phyloP scores from a whole-genome alignment of 64 coral and sea anemone genomes.

The Montipora foliosa region DNA sequence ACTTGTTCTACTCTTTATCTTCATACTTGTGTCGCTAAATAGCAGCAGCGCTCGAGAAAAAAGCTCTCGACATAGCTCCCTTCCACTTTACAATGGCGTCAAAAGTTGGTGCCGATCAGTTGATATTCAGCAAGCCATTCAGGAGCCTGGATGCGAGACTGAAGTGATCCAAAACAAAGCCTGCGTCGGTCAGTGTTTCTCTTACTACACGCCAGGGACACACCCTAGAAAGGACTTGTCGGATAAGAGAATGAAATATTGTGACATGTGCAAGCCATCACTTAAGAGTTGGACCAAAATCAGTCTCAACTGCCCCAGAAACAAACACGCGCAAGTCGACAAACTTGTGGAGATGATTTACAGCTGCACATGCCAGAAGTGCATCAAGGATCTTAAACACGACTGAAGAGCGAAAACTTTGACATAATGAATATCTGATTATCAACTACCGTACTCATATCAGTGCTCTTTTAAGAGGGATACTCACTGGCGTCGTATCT shows the following conservation, averaged over 20 bases:
- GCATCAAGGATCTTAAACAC: background rate
- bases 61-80: background rate
- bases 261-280: conserved; percentile 19
- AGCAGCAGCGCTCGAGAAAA: background rate
- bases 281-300: conserved; percentile 46
- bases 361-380: conserved; percentile 16
- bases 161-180: conserved; percentile 55
- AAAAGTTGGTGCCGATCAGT: conserved; percentile 49
- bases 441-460: no score
- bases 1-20: background rate
- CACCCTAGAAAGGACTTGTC: background rate
- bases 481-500: no score
- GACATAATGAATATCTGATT: background rate
- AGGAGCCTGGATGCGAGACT: conserved; percentile 38
- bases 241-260: conserved; percentile 23
- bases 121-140: conserved; percentile 22
- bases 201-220: conserved; percentile 62
- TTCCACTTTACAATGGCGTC: background rate
- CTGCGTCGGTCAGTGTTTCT: conserved; percentile 64
- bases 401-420: background rate
- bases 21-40: background rate
- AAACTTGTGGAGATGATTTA: conserved; percentile 47
- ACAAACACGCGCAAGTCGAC: background rate
- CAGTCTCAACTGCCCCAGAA: conserved; percentile 23
- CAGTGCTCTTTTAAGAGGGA: no score